These are phyloP conservation scores for Sycophila texana DNA, from an alignment of 2,888 invertebrate species.

Conservation along the genomic window DNA sequence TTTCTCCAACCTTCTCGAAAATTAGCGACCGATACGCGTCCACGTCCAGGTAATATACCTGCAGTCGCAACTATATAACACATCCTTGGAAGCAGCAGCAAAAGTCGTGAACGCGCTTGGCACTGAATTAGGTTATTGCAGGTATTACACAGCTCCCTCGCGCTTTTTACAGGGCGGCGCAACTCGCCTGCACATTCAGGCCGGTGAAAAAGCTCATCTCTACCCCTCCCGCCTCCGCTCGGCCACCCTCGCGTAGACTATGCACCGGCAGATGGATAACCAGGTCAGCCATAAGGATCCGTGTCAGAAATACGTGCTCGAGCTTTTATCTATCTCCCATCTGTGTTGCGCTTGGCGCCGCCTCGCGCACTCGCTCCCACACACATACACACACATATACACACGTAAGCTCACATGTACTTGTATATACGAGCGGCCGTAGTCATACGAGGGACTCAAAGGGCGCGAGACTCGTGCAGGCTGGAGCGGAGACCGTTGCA, in stretches of 20 bases:
- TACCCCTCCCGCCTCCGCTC: too few species aligned
- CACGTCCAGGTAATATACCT: not conserved
- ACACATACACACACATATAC: not conserved
- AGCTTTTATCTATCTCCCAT: constrained; percentile 26
- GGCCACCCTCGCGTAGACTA: not conserved
- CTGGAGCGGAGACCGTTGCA: constrained; percentile 19
- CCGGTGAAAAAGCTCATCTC: constrained; percentile 40
- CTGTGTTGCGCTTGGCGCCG: not conserved
- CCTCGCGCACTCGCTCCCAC: too few species aligned
- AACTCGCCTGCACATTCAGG: constrained; percentile 32
- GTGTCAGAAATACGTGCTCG: constrained; percentile 34
- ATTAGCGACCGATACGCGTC: not conserved
- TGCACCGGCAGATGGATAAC: constrained; percentile 31
- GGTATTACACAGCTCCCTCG: constrained; percentile 1
- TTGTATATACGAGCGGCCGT: not conserved
- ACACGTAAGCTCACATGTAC: not conserved
- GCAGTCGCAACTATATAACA: not conserved
- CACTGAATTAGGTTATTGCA: constrained; percentile 8
- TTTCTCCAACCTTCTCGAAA: too few species aligned
- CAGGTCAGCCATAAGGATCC: constrained; percentile 52
- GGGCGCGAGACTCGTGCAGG: not conserved
- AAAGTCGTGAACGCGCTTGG: not conserved
- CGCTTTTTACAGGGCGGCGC: constrained; percentile 10
- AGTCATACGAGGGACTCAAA: constrained; percentile 1
- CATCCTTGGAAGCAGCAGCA: not conserved